Evolutionary conservation across 1,140 invertebrate species (phyloP), one percentile per base, ranked within the genome.

Genomic region (Caerostris darwini): DNA sequence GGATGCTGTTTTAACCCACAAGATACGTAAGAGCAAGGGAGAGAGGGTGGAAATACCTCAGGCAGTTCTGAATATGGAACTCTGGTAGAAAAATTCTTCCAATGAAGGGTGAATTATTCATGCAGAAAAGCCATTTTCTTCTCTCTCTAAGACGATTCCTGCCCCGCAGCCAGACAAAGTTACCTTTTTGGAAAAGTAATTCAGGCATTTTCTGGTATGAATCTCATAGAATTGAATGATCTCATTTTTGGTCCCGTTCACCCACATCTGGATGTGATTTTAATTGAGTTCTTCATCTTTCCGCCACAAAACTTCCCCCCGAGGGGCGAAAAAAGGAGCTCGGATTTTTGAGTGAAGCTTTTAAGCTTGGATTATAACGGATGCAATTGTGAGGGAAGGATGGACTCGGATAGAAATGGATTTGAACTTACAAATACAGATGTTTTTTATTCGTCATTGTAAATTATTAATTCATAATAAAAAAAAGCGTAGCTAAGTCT

Each of bases 71-170:
- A 67, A 5, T 6, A n/a, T 50, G 8, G 69, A 77, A 77, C 71
- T 53, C 54, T 58, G 2, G 34, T 34, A 34, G 54, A 58, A 85
- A 85, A 85, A 57, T 85, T 85, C 82, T 17, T 3, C 53, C 82
- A 85, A 19, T 58, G 82, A 58, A 57, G 17, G 82, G 82, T 85
- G 82, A 85, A 85, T 85, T 58, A 85, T 85, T 85, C 82, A 85
- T 77, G 71, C 4, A 77, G 71, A 12, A 12, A 77, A 77, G 12
- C 71, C 71, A 10, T 64, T 64, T 64, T 64, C 12, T 17, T 77
- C 69, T n/a, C n/a, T n/a, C n/a, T 34, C 34, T 34, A 34, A 1
- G 34, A 34, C 34, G 34, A 34, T 34, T 77, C 71, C 3, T 5
- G 34, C 71, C 61, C 71, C 10, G 71, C 34, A 34, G 69, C 19